Evolutionary conservation across 2,888 invertebrate genomes (phyloP).

Genomic region (Nebria brevicollis): DNA sequence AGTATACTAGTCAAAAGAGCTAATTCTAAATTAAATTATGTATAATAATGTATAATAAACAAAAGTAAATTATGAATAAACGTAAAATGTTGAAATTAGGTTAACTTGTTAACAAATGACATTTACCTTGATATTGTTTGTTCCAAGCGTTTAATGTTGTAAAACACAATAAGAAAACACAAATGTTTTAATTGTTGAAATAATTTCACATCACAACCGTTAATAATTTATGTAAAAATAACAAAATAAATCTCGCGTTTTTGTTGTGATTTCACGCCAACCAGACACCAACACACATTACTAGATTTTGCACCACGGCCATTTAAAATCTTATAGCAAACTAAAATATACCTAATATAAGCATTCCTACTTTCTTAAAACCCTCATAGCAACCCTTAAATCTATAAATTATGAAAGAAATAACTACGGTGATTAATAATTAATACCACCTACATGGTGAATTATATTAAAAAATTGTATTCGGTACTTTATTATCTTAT

Average conservation of each 20-base stretch:
- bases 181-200: conserved; percentile 2
- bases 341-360: no score
- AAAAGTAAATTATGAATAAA: background rate
- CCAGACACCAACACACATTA: background rate
- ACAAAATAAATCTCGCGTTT: background rate
- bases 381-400: no score
- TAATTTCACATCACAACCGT: background rate
- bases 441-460: no score
- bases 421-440: no score
- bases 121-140: background rate
- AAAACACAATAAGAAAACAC: background rate
- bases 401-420: no score
- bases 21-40: background rate
- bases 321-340: background rate
- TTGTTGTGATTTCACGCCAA: background rate
- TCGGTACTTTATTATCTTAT: conserved; percentile 4
- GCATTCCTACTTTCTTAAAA: no score
- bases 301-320: background rate
- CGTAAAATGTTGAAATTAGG: background rate
- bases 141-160: background rate
- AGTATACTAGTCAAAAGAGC: background rate
- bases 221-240: background rate
- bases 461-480: no score
- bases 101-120: background rate
- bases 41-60: background rate